Percentiles rank a stretch among this genome's conserved stretches.
Evolutionary conservation across 2,888 invertebrate species (phyloP).

Genomic region (Chromoteleia sp.): DNA sequence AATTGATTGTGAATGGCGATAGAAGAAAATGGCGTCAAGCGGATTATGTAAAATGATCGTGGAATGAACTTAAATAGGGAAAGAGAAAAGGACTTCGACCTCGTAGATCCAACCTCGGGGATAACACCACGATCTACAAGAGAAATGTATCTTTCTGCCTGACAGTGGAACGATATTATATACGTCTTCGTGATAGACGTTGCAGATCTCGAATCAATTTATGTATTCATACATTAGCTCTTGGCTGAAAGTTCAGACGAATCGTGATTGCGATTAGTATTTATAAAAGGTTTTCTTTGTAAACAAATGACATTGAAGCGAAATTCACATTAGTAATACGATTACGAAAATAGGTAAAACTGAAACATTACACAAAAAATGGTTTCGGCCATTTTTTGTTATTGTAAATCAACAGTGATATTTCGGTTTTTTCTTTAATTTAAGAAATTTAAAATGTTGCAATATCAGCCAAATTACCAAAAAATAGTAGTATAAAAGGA

Average conservation of each 20-base stretch:
- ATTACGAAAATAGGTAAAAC: background rate
- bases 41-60: conserved; percentile 50
- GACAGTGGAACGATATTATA: conserved; percentile 63
- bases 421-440: too few species aligned
- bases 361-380: too few species aligned
- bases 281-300: conserved; percentile 32
- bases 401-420: too few species aligned
- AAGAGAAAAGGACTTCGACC: conserved; percentile 66
- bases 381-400: too few species aligned
- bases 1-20: conserved; percentile 35
- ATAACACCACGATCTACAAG: conserved; percentile 62
- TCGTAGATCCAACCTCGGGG: conserved; percentile 52
- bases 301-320: conserved; percentile 22
- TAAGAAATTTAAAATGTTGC: too few species aligned
- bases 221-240: conserved; percentile 54
- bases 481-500: too few species aligned
- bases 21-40: conserved; percentile 16
- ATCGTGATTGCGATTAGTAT: conserved; percentile 40
- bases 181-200: conserved; percentile 65
- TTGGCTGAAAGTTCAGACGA: conserved; percentile 54
- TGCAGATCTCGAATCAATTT: conserved; percentile 60
- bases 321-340: background rate
- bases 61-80: conserved; percentile 58
- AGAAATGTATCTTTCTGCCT: conserved; percentile 63
- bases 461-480: too few species aligned